A percentile compares a stretch with the other conserved stretches of the same genome.
Conservation (phyloP, 2,888 invertebrate species). For the Formica aserva region DNA sequence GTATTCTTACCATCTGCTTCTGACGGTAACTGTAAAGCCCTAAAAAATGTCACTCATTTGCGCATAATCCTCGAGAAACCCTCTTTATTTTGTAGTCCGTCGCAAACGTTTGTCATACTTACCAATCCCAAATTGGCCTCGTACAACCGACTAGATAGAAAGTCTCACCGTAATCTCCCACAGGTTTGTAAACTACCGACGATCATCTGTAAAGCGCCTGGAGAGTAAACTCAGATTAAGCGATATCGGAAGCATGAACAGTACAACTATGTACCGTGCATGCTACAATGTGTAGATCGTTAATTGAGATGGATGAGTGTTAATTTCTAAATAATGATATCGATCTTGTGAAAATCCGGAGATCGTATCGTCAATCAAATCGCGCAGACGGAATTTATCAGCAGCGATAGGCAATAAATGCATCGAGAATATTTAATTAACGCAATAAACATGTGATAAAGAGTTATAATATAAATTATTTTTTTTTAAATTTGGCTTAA, state of each 20-base stretch:
- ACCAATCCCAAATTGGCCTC: constrained; percentile 72
- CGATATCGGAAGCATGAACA: constrained; percentile 32
- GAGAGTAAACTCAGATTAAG: constrained; percentile 34
- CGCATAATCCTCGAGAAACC: constrained; percentile 70
- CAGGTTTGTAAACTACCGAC: constrained; percentile 39
- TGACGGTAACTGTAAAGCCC: constrained; percentile 31
- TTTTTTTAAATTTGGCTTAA: not conserved
- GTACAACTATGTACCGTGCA: not conserved
- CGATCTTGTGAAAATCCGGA: not conserved
- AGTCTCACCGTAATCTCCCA: constrained; percentile 63
- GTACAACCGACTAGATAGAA: constrained; percentile 59
- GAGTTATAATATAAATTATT: not conserved
- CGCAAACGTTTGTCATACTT: constrained; percentile 75
- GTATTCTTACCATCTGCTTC: not conserved
- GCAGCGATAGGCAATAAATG: constrained; percentile 4
- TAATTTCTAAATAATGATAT: constrained; percentile 35
- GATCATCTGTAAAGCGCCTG: constrained; percentile 22
- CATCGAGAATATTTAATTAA: constrained; percentile 55
- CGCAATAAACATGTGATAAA: constrained; percentile 6
- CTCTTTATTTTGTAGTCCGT: constrained; percentile 67
- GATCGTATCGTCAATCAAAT: constrained; percentile 46
- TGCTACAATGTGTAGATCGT: constrained; percentile 1
- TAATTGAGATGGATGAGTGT: constrained; percentile 48
- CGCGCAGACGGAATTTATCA: constrained; percentile 16
- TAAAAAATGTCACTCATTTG: constrained; percentile 72